Percentiles rank a stretch among this genome's conserved stretches.
phyloP scores from a whole-genome alignment of 2,113 vertebrate species.

The Ariopsis seemanni region DNA sequence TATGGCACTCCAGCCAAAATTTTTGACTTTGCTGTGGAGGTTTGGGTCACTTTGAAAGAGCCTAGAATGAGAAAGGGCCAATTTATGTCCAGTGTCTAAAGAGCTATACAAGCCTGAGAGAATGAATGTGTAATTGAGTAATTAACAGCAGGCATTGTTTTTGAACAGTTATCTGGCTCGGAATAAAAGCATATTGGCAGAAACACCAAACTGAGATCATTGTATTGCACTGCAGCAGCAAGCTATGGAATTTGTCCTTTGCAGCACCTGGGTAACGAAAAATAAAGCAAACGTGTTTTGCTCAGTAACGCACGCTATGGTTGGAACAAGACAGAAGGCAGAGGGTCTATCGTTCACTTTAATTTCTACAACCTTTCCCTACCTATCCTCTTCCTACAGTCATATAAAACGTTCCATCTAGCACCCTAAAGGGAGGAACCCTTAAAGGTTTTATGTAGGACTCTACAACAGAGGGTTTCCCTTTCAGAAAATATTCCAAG shows the following conservation, averaged over 20 bases:
- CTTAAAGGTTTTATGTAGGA: not conserved
- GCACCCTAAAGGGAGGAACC: not conserved
- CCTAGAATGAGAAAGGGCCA: constrained; percentile 8
- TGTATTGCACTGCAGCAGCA: constrained; percentile 30
- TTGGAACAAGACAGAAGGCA: not conserved
- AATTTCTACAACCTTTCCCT: not conserved
- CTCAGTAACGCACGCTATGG: constrained; percentile 39
- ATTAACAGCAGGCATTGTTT: constrained; percentile 56
- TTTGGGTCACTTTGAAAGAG: constrained; percentile 18
- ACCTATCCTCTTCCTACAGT: not conserved
- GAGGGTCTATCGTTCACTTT: not conserved
- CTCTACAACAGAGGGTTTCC: not conserved
- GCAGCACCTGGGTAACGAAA: constrained; percentile 31
- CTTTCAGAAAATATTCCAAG: not conserved
- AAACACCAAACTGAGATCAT: constrained; percentile 52
- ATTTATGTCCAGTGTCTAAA: constrained; percentile 24
- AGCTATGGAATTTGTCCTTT: constrained; percentile 41
- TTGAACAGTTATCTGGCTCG: constrained; percentile 47
- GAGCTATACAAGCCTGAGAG: constrained; percentile 11
- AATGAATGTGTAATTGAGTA: constrained; percentile 45
- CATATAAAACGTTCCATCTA: not conserved
- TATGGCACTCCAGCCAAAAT: constrained; percentile 38
- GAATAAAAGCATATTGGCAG: constrained; percentile 39
- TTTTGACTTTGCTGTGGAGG: constrained; percentile 39
- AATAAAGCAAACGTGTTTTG: constrained; percentile 53